Evolutionary conservation across 2,797 vertebrate species (phyloP), one percentile per base, ranked within the genome.

Genomic region (Hoplostethus mediterraneus): DNA sequence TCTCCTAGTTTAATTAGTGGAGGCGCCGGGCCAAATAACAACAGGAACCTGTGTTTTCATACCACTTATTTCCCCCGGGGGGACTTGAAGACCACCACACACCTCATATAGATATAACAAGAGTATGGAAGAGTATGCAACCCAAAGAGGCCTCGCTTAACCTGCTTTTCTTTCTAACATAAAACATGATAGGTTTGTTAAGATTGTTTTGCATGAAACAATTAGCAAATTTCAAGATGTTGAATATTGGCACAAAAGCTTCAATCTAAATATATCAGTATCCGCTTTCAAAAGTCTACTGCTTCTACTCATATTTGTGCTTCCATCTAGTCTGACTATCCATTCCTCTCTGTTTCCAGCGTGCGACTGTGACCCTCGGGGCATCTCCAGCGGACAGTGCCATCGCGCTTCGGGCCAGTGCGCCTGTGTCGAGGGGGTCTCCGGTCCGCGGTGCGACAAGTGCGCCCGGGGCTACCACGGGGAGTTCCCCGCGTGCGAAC

Each of bases 381-480:
- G 98, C 25, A 96, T 96, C 79, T 93, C 97, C 87, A 94, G 95
- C 0, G 91, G 90, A 0, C 98, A 99, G 82, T 99, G 98, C 9
- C 90, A 98, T 80, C 96, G 94, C 1, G 67, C 92, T n/a, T 96
- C 95, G 0, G 98, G 98, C 12, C 94, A 95, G 36, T 99, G 98
- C 28, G 83, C 95, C 73, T 99, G 98, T 49, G 73, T 89, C 2
- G 94, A 96, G 62, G 96, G 97, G 0, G 92, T 95, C 0, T 93
- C 96, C 7, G 98, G 98, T 1, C 82, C 63, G 0, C 93, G 91
- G 9, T 99, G 98, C 0, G 95, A 99, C 90, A 83, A 87, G 17
- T 99, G 98, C 54, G 97, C 96, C 5, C 85, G 97, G 2, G 98
- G 98, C 38, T 97, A 95, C 87, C 92, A 91, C 0, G 98, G 98